Base-by-base conservation (phyloP, 2,113 vertebrate species). In the Numenius arquata region DNA sequence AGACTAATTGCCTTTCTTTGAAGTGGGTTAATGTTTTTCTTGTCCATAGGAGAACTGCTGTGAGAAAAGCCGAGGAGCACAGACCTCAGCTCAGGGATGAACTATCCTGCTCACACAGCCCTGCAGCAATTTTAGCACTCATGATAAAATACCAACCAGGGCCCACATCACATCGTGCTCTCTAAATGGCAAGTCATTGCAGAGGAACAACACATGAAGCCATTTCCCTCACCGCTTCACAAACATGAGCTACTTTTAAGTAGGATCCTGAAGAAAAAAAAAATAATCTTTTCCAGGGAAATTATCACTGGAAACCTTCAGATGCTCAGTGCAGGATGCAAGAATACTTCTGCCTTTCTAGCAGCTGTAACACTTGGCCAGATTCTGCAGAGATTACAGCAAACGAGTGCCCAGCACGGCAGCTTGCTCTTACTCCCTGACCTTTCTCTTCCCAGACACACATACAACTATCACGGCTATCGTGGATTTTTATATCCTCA, bases 391-490 rank as follows among this genome's bases (percentile, higher is more conserved):
- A 67, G 52, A 47, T 76, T 41, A 68, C 43, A 72, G 52, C 40
- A 91, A 78, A 14, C 0, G 0, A 55, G 17, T 4, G 30, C 30
- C 36, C 8, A 0, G 16, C 48, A 47, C 9, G 34, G 62, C 52
- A 93, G 72, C 30, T 62, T 70, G 15, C 36, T 72, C 48, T 38
- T n/a, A 25, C 5, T 74, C 40, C 21, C 45, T 65, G 47, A 22
- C 8, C 41, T 29, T 50, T 52, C 68, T 59, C 41, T 59, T 82
- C 36, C 48, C 56, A 89, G 56, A 77, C 27, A 32, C 25, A 43
- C 47, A 12, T 27, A 30, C 0, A 1, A 34, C 38, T 55, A 6
- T 32, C 77, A 75, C 61, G 47, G 65, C 43, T 71, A 79, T 34
- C 36, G 16, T 2, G 16, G 19, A 4, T 50, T 85, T 91, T 76